Percentiles rank a stretch among this genome's conserved stretches.
phyloP scores from a whole-genome alignment of 2,888 invertebrate species.

The Timema cristinae region DNA sequence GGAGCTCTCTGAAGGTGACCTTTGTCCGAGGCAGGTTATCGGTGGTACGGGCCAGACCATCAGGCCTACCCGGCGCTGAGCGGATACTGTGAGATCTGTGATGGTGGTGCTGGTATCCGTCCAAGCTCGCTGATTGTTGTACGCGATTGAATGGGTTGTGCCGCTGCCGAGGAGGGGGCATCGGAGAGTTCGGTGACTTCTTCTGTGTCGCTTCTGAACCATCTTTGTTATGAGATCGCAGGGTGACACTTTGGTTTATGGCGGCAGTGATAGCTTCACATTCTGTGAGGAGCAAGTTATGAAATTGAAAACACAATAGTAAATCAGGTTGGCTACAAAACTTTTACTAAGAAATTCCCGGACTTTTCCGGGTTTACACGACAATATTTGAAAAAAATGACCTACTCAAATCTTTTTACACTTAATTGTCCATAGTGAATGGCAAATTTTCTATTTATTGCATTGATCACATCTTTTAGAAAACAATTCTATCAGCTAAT shows the following conservation, averaged over 20 bases:
- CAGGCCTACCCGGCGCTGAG: conserved; percentile 46
- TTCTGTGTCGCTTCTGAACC: conserved; percentile 4
- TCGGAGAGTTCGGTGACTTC: conserved; percentile 54
- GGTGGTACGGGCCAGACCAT: conserved; percentile 35
- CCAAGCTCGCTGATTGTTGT: conserved; percentile 26
- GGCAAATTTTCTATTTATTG: no score
- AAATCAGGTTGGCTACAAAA: no score
- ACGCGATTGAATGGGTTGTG: conserved; percentile 77
- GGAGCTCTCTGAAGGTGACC: conserved; percentile 65
- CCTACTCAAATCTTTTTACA: no score
- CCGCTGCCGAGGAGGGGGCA: conserved; percentile 72
- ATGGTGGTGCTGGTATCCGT: conserved; percentile 42
- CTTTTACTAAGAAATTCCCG: no score
- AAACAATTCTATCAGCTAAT: no score
- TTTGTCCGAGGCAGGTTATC: conserved; percentile 51
- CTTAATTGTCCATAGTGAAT: no score
- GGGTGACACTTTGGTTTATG: neutral
- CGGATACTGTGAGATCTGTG: conserved; percentile 53
- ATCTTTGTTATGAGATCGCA: neutral
- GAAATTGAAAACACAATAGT: no score
- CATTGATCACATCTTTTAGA: no score
- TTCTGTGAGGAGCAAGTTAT: conserved; percentile 13
- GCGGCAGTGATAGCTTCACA: conserved; percentile 21
- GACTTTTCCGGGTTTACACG: no score
- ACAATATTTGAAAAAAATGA: no score